These are phyloP conservation scores for Serripes groenlandicus DNA, from an alignment of 2,888 invertebrate genomes.

Conservation along the genomic window DNA sequence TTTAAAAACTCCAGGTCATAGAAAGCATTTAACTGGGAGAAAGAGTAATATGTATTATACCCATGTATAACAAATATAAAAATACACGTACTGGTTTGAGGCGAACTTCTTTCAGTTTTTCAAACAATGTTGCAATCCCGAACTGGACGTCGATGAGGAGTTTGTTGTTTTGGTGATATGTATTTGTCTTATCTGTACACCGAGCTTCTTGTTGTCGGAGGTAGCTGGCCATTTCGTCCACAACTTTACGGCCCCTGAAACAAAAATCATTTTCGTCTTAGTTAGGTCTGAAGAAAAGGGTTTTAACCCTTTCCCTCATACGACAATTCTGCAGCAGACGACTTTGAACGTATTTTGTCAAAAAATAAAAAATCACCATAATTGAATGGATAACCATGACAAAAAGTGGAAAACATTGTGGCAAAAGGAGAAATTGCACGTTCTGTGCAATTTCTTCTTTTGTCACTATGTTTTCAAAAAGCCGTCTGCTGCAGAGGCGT, in stretches of 20 bases:
- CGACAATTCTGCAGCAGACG: not conserved
- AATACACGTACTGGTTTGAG: constrained; percentile 75
- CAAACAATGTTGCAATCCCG: constrained; percentile 76
- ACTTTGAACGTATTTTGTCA: too few species aligned
- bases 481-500: too few species aligned
- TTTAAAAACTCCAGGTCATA: too few species aligned
- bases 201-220: constrained; percentile 60
- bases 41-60: too few species aligned
- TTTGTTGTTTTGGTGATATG: constrained; percentile 66
- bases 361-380: not conserved
- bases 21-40: too few species aligned
- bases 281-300: too few species aligned
- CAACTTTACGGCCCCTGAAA: constrained; percentile 71
- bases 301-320: not conserved
- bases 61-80: too few species aligned
- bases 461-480: not conserved
- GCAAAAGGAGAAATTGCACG: not conserved
- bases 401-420: not conserved
- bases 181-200: constrained; percentile 42
- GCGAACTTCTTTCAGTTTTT: constrained; percentile 78
- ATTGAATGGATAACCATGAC: too few species aligned
- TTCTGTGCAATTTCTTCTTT: not conserved
- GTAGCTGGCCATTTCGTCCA: constrained; percentile 74
- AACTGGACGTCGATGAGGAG: constrained; percentile 72
- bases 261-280: too few species aligned